These are phyloP conservation scores for Thaumetopoea pityocampa DNA, from an alignment of 1,140 invertebrate genomes.

Conservation along the genomic window DNA sequence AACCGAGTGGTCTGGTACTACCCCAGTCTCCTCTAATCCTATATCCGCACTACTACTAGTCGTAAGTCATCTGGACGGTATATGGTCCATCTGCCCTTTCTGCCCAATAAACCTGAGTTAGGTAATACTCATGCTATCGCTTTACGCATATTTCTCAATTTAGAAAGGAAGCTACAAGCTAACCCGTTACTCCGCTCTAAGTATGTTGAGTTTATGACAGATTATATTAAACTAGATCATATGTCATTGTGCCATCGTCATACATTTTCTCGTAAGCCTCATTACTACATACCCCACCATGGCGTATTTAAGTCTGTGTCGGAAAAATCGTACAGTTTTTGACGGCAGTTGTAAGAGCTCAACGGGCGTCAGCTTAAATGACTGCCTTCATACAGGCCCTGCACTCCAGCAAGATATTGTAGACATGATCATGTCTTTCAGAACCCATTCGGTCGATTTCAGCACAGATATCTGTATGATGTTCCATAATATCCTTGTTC, in stretches of 20 bases:
- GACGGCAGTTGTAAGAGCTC: conserved; percentile 6
- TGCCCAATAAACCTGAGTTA: neutral
- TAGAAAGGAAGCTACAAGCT: conserved; percentile 1
- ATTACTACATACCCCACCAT: conserved; percentile 6
- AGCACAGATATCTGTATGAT: conserved; percentile 4
- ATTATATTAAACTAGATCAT: neutral
- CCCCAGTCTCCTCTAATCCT: neutral
- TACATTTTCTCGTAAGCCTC: neutral
- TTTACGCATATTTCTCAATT: conserved; percentile 2
- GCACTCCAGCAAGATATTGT: conserved; percentile 2
- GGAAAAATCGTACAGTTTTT: conserved; percentile 1
- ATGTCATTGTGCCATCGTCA: conserved; percentile 2
- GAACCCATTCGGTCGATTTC: neutral
- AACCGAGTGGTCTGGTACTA: conserved; percentile 1
- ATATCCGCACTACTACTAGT: conserved; percentile 3
- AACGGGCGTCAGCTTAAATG: conserved; percentile 1
- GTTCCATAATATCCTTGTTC: conserved; percentile 2
- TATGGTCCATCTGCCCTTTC: neutral
- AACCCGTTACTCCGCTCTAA: conserved; percentile 1
- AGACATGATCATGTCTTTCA: conserved; percentile 8
- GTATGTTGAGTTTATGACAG: conserved; percentile 4
- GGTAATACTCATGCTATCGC: conserved; percentile 5
- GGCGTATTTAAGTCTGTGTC: conserved; percentile 3
- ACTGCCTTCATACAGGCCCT: conserved; percentile 3
- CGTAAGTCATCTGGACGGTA: conserved; percentile 1